Evolutionary conservation across 1,140 invertebrate species (phyloP).

Genomic region (Drosophila pseudoananassae): DNA sequence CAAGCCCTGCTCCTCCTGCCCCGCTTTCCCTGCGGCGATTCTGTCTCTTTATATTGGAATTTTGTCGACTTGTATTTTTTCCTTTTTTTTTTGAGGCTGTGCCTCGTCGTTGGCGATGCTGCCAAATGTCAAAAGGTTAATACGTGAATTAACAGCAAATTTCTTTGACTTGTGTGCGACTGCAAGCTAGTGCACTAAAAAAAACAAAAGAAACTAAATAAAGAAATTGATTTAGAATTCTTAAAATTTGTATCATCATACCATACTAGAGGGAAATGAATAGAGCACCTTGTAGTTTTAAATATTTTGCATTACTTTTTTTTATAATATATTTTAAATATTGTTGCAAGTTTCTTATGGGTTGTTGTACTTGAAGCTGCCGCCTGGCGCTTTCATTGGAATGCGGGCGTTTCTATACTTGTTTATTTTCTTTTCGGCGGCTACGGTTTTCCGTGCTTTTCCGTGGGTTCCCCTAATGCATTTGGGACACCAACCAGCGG

Average conservation of each 20-base stretch:
- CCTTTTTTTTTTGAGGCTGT: conserved; percentile 11
- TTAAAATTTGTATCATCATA: not conserved
- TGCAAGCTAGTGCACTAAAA: conserved; percentile 40
- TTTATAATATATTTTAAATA: not conserved
- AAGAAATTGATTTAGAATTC: not conserved
- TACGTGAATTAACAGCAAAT: conserved; percentile 83
- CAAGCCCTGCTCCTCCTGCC: conserved; percentile 25
- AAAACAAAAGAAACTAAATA: not conserved
- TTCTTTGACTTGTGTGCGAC: conserved; percentile 80
- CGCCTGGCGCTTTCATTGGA: conserved; percentile 73
- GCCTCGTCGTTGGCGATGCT: conserved; percentile 62
- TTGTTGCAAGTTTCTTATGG: not conserved
- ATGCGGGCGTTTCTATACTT: conserved; percentile 72
- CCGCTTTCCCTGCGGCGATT: conserved; percentile 10
- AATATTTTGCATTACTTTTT: not conserved
- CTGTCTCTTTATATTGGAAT: conserved; percentile 61
- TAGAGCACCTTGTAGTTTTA: not conserved
- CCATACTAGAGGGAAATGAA: not conserved
- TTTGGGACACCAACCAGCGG: conserved; percentile 54
- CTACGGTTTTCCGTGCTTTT: conserved; percentile 38
- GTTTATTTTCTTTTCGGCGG: conserved; percentile 51
- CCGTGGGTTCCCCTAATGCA: conserved; percentile 58
- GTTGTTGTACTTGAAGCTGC: conserved; percentile 15
- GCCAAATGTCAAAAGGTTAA: conserved; percentile 83
- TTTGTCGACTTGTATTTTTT: conserved; percentile 74